Percentiles rank a stretch among this genome's conserved stretches.
phyloP scores from a whole-genome alignment of 2,797 vertebrate genomes.

The Pristis pectinata region DNA sequence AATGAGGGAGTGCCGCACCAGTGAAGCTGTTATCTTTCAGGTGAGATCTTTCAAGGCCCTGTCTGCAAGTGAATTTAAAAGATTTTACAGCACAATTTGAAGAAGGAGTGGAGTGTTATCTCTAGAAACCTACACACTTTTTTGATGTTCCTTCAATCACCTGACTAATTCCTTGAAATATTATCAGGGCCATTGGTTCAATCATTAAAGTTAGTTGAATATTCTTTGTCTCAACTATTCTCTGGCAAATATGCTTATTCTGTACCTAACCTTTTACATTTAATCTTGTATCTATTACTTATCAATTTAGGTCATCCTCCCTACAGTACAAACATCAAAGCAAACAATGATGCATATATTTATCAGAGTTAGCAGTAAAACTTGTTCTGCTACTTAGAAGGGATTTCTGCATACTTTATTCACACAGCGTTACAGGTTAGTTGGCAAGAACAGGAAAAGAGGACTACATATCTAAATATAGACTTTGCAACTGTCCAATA shows the following conservation, averaged over 20 bases:
- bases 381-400: background rate
- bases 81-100: background rate
- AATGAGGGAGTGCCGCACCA: background rate
- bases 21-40: background rate
- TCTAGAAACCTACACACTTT: background rate
- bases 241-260: background rate
- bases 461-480: constrained; percentile 7
- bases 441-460: background rate
- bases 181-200: background rate
- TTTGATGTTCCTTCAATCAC: background rate
- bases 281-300: background rate
- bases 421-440: background rate
- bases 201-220: background rate
- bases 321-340: background rate
- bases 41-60: background rate
- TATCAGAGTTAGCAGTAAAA: background rate
- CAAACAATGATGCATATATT: background rate
- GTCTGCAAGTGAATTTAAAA: background rate
- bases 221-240: background rate
- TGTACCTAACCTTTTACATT: background rate
- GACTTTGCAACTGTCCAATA: background rate
- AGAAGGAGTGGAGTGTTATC: background rate
- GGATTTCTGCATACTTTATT: background rate
- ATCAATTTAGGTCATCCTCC: background rate
- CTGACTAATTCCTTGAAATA: background rate